phyloP scores from a whole-genome alignment of 2,888 invertebrate species.

The Dryomyza anilis region DNA sequence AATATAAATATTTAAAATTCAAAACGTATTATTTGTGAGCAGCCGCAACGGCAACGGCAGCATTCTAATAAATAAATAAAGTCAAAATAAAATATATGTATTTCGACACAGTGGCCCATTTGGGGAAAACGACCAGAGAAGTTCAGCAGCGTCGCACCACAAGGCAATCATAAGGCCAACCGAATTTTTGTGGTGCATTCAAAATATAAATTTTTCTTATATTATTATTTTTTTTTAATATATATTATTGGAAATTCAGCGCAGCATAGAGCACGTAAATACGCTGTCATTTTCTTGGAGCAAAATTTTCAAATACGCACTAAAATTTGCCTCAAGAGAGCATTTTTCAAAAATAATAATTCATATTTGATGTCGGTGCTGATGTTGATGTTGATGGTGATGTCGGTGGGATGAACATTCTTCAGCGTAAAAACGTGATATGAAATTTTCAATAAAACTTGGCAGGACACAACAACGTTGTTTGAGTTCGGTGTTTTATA shows the following conservation, averaged over 20 bases:
- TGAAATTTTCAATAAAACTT: conserved; percentile 14
- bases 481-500: background rate
- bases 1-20: conserved; percentile 20
- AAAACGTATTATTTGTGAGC: conserved; percentile 4
- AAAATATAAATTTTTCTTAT: too few relatives aligned
- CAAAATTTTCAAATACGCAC: conserved; percentile 2
- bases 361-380: conserved; percentile 16
- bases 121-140: background rate
- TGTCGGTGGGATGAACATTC: too few relatives aligned
- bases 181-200: too few relatives aligned
- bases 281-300: background rate
- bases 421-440: conserved; percentile 15
- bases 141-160: too few relatives aligned
- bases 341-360: conserved; percentile 21
- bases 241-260: too few relatives aligned
- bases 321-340: conserved; percentile 12
- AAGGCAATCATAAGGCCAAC: too few relatives aligned
- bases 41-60: too few relatives aligned
- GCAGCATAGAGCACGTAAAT: background rate
- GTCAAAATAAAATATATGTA: background rate
- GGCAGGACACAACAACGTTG: background rate
- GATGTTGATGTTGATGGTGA: background rate
- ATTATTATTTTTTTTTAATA: too few relatives aligned
- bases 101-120: background rate
- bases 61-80: conserved; percentile 18